Base-by-base conservation (phyloP, 2,113 vertebrate species). In the Gnathonemus longibarbis region DNA sequence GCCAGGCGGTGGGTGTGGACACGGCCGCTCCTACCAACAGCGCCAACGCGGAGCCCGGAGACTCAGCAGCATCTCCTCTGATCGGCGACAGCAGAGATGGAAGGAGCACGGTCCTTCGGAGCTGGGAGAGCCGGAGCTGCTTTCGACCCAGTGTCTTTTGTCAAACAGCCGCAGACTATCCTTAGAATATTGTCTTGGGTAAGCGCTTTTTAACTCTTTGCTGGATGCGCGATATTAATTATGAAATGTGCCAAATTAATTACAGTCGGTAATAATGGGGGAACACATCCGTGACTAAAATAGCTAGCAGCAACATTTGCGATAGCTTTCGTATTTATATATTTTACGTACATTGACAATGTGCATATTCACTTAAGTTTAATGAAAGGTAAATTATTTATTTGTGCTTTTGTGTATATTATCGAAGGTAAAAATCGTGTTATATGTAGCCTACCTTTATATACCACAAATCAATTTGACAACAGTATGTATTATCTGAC, bases 151-250 rank as follows among this genome's bases (percentile, higher is more conserved):
- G 50, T 96, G 91, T 95, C 95, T 90, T 97, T 97, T 92, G 92
- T 95, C 10, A 94, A 93, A 91, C 95, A 95, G 90, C 97, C 96
- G 5, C 97, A 97, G 94, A 97, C 96, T 92, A 92, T 97, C 49
- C 94, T 97, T 86, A 93, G 97, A 90, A 91, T 96, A 46, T 91
- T 94, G 19, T 93, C 95, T 88, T 97, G 96, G 97, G 97, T 97
- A 94, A 97, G 96, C 92, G 84, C 19, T 70, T 0, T 62, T 39
- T 45, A 50, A 49, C 17, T 42, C 74, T 89, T 35, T 62, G 10
- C 52, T 46, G 77, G 21, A 27, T 84, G 84, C 42, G 19, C 24
- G 19, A 58, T 24, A 58, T 52, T 56, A 10, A 56, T 58, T 24
- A 46, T 83, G 9, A 56, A 24, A 85, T 11, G 87, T 66, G 52